Evolutionary conservation across 2,797 vertebrate species (phyloP).

Genomic region (Calcarius lapponicus): DNA sequence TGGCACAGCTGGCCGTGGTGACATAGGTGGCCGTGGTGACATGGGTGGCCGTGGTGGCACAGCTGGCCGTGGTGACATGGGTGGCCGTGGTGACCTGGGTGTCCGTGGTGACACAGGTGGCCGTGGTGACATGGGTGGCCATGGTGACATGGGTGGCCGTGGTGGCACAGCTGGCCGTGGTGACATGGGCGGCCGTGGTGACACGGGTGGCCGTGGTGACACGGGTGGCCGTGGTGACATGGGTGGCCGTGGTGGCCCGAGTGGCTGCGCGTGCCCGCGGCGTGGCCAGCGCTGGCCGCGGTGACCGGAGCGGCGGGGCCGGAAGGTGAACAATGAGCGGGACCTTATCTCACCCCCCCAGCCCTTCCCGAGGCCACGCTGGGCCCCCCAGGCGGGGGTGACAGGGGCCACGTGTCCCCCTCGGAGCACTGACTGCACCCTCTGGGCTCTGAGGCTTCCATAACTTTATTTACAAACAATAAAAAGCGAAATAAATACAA

Average conservation of each 20-base stretch:
- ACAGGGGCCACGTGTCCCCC: not conserved
- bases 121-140: no score
- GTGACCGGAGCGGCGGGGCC: slow-evolving; percentile 33
- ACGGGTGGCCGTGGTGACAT: no score
- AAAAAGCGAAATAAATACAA: slow-evolving; percentile 79
- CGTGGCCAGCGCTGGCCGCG: not conserved
- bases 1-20: no score
- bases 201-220: no score
- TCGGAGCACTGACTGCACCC: not conserved
- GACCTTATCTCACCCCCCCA: slow-evolving; percentile 32
- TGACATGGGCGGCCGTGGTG: not conserved
- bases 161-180: not conserved
- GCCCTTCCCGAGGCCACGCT: slow-evolving; percentile 36
- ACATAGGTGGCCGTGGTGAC: no score
- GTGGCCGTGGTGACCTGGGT: no score
- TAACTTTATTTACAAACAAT: slow-evolving; percentile 75
- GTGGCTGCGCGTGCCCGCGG: not conserved
- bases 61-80: no score
- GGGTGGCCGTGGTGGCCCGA: no score
- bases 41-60: no score
- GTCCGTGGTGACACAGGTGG: no score
- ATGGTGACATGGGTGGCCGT: no score
- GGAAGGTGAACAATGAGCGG: slow-evolving; percentile 72
- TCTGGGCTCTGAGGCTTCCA: not conserved
- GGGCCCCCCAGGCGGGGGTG: not conserved